Evolutionary conservation across 1,140 invertebrate genomes (phyloP).

Genomic region (Drosophila nigromelanica): DNA sequence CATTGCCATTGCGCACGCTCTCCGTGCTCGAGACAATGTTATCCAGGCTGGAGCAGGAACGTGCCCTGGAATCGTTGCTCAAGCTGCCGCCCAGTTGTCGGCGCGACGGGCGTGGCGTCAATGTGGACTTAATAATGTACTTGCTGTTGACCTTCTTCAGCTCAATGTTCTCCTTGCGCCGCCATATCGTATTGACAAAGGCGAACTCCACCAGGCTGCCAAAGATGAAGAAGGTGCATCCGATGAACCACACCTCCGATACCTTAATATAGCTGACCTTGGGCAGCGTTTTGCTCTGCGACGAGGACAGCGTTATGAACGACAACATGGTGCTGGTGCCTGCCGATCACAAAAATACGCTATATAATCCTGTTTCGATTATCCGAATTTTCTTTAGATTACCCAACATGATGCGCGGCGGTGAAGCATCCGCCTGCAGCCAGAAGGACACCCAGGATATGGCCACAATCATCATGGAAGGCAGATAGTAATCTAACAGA

Average conservation of each 20-base stretch:
- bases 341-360: slow-evolving; percentile 48
- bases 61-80: slow-evolving; percentile 85
- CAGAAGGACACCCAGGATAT: slow-evolving; percentile 97
- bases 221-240: slow-evolving; percentile 93
- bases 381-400: slow-evolving; percentile 60
- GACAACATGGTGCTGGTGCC: slow-evolving; percentile 93
- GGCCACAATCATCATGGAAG: slow-evolving; percentile 93
- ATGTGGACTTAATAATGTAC: slow-evolving; percentile 92
- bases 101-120: slow-evolving; percentile 90
- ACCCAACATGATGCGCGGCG: slow-evolving; percentile 92
- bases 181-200: slow-evolving; percentile 94
- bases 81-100: slow-evolving; percentile 86
- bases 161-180: slow-evolving; percentile 92
- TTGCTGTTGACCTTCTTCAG: slow-evolving; percentile 93
- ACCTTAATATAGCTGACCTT: slow-evolving; percentile 96
- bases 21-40: slow-evolving; percentile 81
- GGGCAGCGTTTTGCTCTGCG: slow-evolving; percentile 90
- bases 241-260: slow-evolving; percentile 94
- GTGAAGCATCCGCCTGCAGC: slow-evolving; percentile 93
- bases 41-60: slow-evolving; percentile 89
- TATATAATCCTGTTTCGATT: too few species aligned
- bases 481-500: slow-evolving; percentile 94
- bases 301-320: slow-evolving; percentile 93
- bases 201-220: slow-evolving; percentile 94
- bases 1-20: slow-evolving; percentile 75